Conservation (phyloP, 2,888 invertebrate genomes). For the Chelonus formosanus region DNA sequence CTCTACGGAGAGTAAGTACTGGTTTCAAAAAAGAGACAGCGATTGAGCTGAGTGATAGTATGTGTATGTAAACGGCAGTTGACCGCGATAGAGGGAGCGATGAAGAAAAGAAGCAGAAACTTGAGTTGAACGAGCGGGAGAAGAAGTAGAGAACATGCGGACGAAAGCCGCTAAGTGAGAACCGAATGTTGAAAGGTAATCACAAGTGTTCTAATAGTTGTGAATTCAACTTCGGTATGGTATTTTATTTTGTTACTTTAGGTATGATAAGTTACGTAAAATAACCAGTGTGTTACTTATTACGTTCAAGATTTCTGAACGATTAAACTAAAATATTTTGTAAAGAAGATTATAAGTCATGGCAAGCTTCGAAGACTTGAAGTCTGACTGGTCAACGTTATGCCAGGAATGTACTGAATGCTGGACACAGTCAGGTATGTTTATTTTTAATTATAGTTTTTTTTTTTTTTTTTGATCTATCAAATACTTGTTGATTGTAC, state of each 20-base stretch:
- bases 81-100: slow-evolving; percentile 11
- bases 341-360: slow-evolving; percentile 56
- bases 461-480: background rate
- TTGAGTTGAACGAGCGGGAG: slow-evolving; percentile 19
- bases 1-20: slow-evolving; percentile 28
- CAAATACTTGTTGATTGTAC: no score
- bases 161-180: slow-evolving; percentile 38
- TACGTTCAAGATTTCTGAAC: background rate
- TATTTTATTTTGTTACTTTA: background rate
- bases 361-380: slow-evolving; percentile 74
- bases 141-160: slow-evolving; percentile 1
- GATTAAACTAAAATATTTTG: background rate
- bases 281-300: no score
- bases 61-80: background rate
- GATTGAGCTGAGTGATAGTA: background rate
- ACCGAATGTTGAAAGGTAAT: slow-evolving; percentile 49
- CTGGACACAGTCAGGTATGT: slow-evolving; percentile 73
- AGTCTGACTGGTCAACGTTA: slow-evolving; percentile 73
- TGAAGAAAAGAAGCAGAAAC: slow-evolving; percentile 20
- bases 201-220: slow-evolving; percentile 37
- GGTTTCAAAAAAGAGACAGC: background rate
- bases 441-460: background rate
- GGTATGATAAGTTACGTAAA: no score
- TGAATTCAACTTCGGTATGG: slow-evolving; percentile 1
- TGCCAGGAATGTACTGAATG: slow-evolving; percentile 72